These are phyloP conservation scores for Meloidogyne floridensis DNA, from an alignment of 1,140 invertebrate genomes.

Conservation along the genomic window DNA sequence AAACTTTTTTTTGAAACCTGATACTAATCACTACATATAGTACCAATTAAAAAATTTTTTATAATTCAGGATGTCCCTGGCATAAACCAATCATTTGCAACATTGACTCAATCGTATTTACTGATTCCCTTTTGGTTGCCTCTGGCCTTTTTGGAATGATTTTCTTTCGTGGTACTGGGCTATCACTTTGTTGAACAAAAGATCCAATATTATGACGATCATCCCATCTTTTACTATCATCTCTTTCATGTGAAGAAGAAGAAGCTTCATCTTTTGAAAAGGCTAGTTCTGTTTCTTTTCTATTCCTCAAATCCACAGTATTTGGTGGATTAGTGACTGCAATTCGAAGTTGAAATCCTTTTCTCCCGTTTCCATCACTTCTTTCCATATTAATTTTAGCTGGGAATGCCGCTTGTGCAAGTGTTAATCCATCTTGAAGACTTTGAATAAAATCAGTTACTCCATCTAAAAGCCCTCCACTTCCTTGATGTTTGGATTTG, in stretches of 20 bases:
- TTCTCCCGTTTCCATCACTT: background rate
- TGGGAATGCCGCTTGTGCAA: slow-evolving; percentile 53
- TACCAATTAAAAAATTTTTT: background rate
- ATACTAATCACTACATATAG: background rate
- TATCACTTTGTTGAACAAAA: slow-evolving; percentile 51
- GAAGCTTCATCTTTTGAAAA: slow-evolving; percentile 50
- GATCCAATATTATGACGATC: slow-evolving; percentile 46
- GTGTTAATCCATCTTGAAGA: slow-evolving; percentile 51
- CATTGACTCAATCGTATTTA: slow-evolving; percentile 52
- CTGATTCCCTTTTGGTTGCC: slow-evolving; percentile 26
- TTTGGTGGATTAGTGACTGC: slow-evolving; percentile 32
- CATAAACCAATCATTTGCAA: slow-evolving; percentile 55
- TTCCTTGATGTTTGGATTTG: slow-evolving; percentile 51
- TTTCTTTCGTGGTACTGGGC: slow-evolving; percentile 32
- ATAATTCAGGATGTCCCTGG: slow-evolving; percentile 48
- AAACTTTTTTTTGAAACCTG: background rate
- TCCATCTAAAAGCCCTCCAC: slow-evolving; percentile 40
- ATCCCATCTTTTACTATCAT: slow-evolving; percentile 1
- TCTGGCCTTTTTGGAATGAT: slow-evolving; percentile 14
- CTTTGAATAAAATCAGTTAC: slow-evolving; percentile 52
- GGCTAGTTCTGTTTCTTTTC: slow-evolving; percentile 27
- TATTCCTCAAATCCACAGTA: background rate
- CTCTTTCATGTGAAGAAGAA: slow-evolving; percentile 3
- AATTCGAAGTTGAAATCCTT: slow-evolving; percentile 44
- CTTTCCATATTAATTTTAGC: slow-evolving; percentile 17